phyloP scores from a whole-genome alignment of 2,113 vertebrate species.

The Plotosus lineatus region DNA sequence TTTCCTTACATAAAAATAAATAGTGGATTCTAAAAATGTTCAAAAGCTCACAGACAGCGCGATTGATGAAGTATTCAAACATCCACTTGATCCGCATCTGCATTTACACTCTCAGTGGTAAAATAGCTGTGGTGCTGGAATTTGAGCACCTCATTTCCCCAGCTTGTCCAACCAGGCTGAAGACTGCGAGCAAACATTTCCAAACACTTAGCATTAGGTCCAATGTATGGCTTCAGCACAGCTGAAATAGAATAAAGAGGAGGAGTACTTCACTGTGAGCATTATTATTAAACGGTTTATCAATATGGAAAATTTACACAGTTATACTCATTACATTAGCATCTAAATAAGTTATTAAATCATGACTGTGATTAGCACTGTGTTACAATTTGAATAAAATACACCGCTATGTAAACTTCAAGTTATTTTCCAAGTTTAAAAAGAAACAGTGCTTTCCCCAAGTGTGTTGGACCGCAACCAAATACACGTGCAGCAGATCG shows the following conservation, averaged over 20 bases:
- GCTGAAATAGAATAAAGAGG: slow-evolving; percentile 63
- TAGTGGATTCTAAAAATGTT: neutral
- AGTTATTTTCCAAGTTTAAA: neutral
- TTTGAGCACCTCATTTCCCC: slow-evolving; percentile 97
- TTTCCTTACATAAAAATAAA: neutral
- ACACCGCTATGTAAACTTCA: neutral
- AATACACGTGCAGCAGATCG: too few relatives aligned
- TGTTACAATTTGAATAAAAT: neutral
- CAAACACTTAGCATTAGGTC: slow-evolving; percentile 75
- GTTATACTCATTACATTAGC: neutral
- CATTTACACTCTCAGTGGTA: slow-evolving; percentile 43
- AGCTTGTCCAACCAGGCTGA: slow-evolving; percentile 93
- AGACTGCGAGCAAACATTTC: slow-evolving; percentile 93
- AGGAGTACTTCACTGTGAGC: neutral
- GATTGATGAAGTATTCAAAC: neutral
- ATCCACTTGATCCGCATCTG: neutral
- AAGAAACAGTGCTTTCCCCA: too few relatives aligned
- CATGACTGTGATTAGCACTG: too few relatives aligned
- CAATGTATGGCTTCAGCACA: slow-evolving; percentile 81
- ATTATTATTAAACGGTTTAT: neutral
- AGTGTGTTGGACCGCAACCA: too few relatives aligned
- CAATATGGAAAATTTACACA: neutral
- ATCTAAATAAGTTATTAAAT: neutral
- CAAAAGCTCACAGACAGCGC: neutral
- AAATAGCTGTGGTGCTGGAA: slow-evolving; percentile 89